Evolutionary conservation across 2,113 vertebrate species (phyloP), one percentile per base, ranked within the genome.

Genomic region (Oxygymnocypris stewartii): DNA sequence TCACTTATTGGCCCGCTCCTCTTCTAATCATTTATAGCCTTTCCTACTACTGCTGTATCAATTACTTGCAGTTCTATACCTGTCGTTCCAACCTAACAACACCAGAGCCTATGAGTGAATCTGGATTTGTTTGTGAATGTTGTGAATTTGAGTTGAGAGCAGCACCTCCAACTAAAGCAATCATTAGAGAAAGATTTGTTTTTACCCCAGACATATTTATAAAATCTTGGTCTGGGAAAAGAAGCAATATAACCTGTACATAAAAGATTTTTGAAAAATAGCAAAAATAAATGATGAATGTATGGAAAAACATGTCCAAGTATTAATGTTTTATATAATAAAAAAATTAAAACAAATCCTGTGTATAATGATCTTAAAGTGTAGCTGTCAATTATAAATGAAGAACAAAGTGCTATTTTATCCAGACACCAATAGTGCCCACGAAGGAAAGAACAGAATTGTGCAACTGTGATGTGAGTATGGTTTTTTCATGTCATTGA

Each of bases 401-500:
- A 81, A 84, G 81, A 80, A 84, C 59, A 82, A 65, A 69, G 82
- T 63, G 2, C 57, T 86, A 85, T 65, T 87, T 49, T 90, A 88
- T 91, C 87, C 84, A 91, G 92, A 90, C 85, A 91, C 14, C 65
- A 63, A 40, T 57, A 51, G 74, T 77, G 63, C 63, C 61, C 40
- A 59, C 9, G 7, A 69, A 9, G 76, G 76, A 84, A 61, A 88
- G 10, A 47, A 80, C 81, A 47, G 9, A 73, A 11, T 88, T 88
- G 69, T 80, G 85, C 57, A 84, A 86, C 54, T 10, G 18, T 51
- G 23, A n/a, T 54, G 18, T 25, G 65, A 63, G 51, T 37, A 10
- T 57, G 18, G 2, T 23, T 59, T 59, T 23, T 63, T 74, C 23
- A 20, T 49, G n/a, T 74, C 31, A 31, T 11, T 75, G 80, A 86